A percentile compares a stretch with the other conserved stretches of the same genome.
phyloP scores from a whole-genome alignment of 92 coral and sea anemone genomes.

The Metridium senile region DNA sequence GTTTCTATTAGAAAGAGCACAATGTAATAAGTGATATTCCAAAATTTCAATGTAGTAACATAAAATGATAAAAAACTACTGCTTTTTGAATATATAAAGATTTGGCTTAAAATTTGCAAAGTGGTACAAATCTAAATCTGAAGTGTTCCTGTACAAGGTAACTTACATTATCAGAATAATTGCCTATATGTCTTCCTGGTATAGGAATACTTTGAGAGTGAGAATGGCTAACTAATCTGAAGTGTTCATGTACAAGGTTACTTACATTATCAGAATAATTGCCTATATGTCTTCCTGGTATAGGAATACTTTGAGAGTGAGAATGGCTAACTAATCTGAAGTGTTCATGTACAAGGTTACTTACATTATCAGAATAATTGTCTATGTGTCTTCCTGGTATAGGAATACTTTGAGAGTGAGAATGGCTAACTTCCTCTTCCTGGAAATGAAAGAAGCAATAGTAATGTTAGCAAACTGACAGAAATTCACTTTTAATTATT shows the following conservation, averaged over 20 bases:
- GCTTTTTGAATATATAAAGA: too few relatives aligned
- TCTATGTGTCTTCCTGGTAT: slow-evolving; percentile 67
- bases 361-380: slow-evolving; percentile 54
- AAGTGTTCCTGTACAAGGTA: too few relatives aligned
- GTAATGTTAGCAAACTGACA: too few relatives aligned
- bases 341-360: too few relatives aligned
- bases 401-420: slow-evolving; percentile 69
- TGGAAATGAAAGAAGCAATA: background rate
- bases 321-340: slow-evolving; percentile 12
- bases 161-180: slow-evolving; percentile 55
- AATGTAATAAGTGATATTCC: too few relatives aligned
- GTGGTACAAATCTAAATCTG: too few relatives aligned
- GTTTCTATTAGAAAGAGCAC: too few relatives aligned
- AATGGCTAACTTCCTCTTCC: slow-evolving; percentile 30
- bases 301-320: slow-evolving; percentile 71
- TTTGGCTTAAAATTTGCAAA: too few relatives aligned
- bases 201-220: slow-evolving; percentile 75
- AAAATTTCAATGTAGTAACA: too few relatives aligned
- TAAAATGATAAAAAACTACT: too few relatives aligned
- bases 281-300: slow-evolving; percentile 63
- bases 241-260: too few relatives aligned
- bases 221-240: slow-evolving; percentile 9
- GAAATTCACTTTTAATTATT: too few relatives aligned
- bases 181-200: slow-evolving; percentile 60
- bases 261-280: slow-evolving; percentile 57